Base-by-base conservation (phyloP, 2,888 invertebrate species). In the Sabatieria punctata region DNA sequence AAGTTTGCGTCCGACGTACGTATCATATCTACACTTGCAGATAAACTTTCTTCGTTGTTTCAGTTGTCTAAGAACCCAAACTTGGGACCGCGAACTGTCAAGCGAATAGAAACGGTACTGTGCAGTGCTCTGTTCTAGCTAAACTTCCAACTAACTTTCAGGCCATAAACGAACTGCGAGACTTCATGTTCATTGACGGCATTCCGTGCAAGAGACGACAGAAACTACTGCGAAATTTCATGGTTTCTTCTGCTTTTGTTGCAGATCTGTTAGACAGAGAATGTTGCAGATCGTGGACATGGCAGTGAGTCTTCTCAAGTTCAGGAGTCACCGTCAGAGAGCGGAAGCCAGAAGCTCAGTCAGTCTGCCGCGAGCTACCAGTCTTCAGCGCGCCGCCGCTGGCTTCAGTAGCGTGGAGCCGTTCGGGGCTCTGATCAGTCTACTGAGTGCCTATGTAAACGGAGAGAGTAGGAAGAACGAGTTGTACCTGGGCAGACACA, bases 391-490 rank as follows among this genome's bases (percentile, higher is more conserved):
- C 8, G 8, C 8, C 8, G 8, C 8, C 8, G n/a, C n/a, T n/a
- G 4, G 49, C 51, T 8, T 19, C 51, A 65, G 64, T 56, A n/a
- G n/a, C n/a, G 65, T 45, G 39, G 30, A 45, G 39, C 39, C 39
- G 22, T 45, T 39, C 33, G 19, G 13, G 3, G 30, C 21, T 2
- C 18, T 26, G 30, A 64, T 65, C 49, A 58, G 61, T 41, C 60
- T 64, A 4, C 52, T 66, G 45, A 59, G 63, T 55, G 59, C 59
- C 2, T 67, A 66, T 47, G 53, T 66, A 45, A 58, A 58, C 57
- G 66, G 66, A 1, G 53, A 67, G 55, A 64, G 65, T 27, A 51
- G 65, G 22, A 66, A 66, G 52, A 66, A 66, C 55, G 66, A 66
- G 48, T 55, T 66, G 39, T 66, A 66, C 53, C 63, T 66, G 23